Base-by-base conservation (phyloP, 2,888 invertebrate genomes). In the Criorhina ranunculi region DNA sequence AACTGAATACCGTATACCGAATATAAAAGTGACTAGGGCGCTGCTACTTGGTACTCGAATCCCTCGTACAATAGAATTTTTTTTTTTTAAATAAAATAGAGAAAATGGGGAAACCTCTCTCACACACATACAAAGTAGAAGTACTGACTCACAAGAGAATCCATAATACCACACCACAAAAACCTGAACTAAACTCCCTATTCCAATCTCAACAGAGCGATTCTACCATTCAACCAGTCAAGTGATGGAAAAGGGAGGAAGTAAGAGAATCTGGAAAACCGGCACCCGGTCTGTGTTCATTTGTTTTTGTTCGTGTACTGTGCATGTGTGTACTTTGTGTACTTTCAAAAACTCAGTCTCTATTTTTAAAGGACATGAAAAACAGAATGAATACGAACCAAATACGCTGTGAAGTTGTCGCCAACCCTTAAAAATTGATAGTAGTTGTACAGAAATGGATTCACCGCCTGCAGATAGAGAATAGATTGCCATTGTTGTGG, bases 121-220 rank as follows among this genome's bases (percentile, higher is more conserved):
- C 80, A 69, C 40, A 75, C 62, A 51, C 42, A n/a, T 40, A 31
- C 53, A 37, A 29, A 46, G 59, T 35, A 17, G 8, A 49, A 29
- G 24, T 19, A 53, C 69, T 81, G 81, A 81, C 60, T 77, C 77
- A 77, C 69, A 67, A 60, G 77, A 77, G 77, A 77, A 69, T 77
- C 77, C 77, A 49, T 4, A 24, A 24, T 24, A 12, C n/a, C 46
- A 70, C 64, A 49, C 24, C 49, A 15, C 19, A 53, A 46, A 29
- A 24, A 24, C 24, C 2, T 24, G 4, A 3, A 35, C 33, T 44
- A 49, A 49, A 60, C 72, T 60, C 53, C 35, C 24, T 24, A 24
- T 24, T 24, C 24, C 24, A 24, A 24, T 24, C 24, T 24, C 64
- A 64, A 62, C 12, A 40, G 35, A 33, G 40, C 40, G 60, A 51